Conservation (phyloP, 2,113 vertebrate species). For the Pteronura brasiliensis region DNA sequence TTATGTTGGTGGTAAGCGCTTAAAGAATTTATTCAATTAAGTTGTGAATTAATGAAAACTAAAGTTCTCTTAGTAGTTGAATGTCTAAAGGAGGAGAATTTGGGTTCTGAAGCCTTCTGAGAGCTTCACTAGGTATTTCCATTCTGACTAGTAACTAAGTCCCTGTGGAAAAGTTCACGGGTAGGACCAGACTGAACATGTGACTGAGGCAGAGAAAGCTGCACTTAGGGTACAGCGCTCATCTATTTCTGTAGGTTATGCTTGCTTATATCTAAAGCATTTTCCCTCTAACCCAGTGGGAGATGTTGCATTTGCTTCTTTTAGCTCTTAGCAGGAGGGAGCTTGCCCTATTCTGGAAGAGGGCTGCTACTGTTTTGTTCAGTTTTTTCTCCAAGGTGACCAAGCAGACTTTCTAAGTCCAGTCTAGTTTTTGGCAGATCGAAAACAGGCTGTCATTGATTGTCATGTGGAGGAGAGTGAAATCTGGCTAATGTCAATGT, state of each 20-base stretch:
- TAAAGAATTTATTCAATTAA: not conserved
- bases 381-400: not conserved
- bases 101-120: not conserved
- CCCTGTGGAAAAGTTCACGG: not conserved
- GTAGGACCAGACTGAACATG: not conserved
- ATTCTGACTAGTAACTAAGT: not conserved
- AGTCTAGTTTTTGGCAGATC: not conserved
- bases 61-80: not conserved
- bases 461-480: not conserved
- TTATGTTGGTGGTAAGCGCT: not conserved
- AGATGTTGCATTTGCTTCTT: not conserved
- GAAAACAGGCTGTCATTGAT: not conserved
- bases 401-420: not conserved
- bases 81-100: not conserved
- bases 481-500: slow-evolving; percentile 46
- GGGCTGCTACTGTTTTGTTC: not conserved
- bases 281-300: not conserved
- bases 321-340: not conserved
- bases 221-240: not conserved
- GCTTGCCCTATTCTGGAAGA: not conserved
- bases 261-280: not conserved
- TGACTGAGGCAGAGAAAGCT: not conserved
- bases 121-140: not conserved
- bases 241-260: not conserved
- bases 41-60: not conserved